Conservation (phyloP, 2,888 invertebrate genomes). For the Tenodera sinensis region DNA sequence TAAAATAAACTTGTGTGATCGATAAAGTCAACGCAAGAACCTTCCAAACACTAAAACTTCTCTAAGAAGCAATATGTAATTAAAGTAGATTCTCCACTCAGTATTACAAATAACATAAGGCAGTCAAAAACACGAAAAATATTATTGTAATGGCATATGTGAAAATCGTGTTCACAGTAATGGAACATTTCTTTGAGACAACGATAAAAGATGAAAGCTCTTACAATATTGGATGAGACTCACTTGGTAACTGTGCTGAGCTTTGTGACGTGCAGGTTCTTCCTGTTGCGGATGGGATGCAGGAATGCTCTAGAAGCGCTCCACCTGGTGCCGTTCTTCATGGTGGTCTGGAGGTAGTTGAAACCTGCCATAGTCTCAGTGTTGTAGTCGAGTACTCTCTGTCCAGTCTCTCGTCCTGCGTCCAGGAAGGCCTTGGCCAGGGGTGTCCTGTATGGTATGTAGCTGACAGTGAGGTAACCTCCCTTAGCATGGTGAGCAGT, state of each 20-base stretch:
- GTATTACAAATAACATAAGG: no score
- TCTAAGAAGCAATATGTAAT: no score
- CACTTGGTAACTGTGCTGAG: conserved; percentile 49
- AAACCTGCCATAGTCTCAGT: conserved; percentile 60
- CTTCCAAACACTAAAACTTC: no score
- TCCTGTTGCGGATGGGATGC: conserved; percentile 54
- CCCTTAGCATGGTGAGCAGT: conserved; percentile 50
- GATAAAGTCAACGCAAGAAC: no score
- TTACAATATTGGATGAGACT: no score
- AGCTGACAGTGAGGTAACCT: conserved; percentile 56
- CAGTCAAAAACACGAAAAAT: no score
- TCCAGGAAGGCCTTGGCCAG: conserved; percentile 60
- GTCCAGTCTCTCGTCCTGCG: conserved; percentile 59
- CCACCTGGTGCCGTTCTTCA: conserved; percentile 62
- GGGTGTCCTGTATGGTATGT: conserved; percentile 52
- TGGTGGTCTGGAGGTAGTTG: conserved; percentile 54
- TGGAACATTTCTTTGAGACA: no score
- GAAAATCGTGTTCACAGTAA: no score
- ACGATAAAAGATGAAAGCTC: no score
- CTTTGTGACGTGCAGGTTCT: conserved; percentile 61
- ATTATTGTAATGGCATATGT: no score
- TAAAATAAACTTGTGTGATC: no score
- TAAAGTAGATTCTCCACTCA: no score
- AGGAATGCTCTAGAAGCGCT: conserved; percentile 67
- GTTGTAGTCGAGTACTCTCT: conserved; percentile 59